Base-by-base conservation (phyloP, 2,797 vertebrate genomes). In the Saxicola maurus region DNA sequence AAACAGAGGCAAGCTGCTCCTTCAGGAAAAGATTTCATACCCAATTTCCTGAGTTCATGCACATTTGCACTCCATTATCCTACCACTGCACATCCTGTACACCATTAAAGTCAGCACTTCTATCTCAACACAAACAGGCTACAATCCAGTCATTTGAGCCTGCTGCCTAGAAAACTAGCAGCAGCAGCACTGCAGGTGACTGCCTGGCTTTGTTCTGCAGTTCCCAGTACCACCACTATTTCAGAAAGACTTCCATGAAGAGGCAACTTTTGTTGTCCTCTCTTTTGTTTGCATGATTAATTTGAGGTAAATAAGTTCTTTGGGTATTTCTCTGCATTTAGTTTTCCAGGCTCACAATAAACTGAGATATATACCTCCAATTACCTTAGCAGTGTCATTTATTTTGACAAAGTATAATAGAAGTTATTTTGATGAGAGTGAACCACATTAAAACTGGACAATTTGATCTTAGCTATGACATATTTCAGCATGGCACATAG, bases 51-150 rank as follows among this genome's bases (percentile, higher is more conserved):
- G 6, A 77, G 25, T 59, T 77, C 4, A 8, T 0, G 8, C 0
- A 0, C 35, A 3, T 37, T 62, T 55, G n/a, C 25, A 7, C 46
- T 48, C n/a, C 0, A 0, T 35, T 45, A 17, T 27, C 11, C 11
- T 30, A 16, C 20, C n/a, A 17, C 0, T 0, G 0, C n/a, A 18
- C 3, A 1, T 10, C 35, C 31, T 27, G 20, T 1, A 7, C 0
- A 1, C 42, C 31, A 17, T 13, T 49, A 51, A 38, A 9, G 27
- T 64, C 64, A 60, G 27, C 27, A 18, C 6, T 48, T 77, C 45
- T 5, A 3, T 37, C 38, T 38, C 38, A 45, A 1, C 13, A 35
- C 2, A 38, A 23, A 11, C 7, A 42, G 10, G 6, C 10, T 1
- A 14, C 5, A 31, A 38, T 37, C 3, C 55, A 43, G 7, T 11